Conservation (phyloP, 2,888 invertebrate genomes). For the Thymelicus lineola region DNA sequence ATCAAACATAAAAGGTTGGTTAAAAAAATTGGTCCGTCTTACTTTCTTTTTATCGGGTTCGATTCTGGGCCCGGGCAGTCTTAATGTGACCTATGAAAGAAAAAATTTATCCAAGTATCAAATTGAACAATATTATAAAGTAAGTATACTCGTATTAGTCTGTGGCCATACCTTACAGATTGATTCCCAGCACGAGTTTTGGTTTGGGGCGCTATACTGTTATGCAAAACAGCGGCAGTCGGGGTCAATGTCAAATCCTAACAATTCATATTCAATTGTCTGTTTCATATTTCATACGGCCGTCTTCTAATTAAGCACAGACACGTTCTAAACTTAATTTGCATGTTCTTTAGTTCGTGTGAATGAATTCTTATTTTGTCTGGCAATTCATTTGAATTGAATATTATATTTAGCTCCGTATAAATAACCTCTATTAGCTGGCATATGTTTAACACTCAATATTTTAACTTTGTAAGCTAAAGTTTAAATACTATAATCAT, state of each 20-base stretch:
- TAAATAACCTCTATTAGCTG: too few species aligned
- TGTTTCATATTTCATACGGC: neutral
- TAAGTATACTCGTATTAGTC: neutral
- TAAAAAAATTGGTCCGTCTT: too few species aligned
- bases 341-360: constrained; percentile 10
- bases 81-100: too few species aligned
- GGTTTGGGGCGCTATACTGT: neutral
- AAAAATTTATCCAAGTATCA: too few species aligned
- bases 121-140: neutral
- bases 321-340: constrained; percentile 10
- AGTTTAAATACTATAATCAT: too few species aligned
- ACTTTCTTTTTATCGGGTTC: too few species aligned
- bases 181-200: constrained; percentile 6
- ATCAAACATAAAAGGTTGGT: too few species aligned
- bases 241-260: constrained; percentile 19
- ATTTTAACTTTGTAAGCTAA: too few species aligned
- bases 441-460: too few species aligned
- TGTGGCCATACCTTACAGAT: neutral
- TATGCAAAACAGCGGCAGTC: constrained; percentile 43
- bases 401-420: neutral
- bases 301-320: neutral
- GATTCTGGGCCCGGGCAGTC: too few species aligned
- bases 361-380: neutral
- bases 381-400: constrained; percentile 6
- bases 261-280: constrained; percentile 4